These are phyloP conservation scores for Sphaerophoria rueppellii DNA, from an alignment of 2,888 invertebrate species.

Conservation along the genomic window DNA sequence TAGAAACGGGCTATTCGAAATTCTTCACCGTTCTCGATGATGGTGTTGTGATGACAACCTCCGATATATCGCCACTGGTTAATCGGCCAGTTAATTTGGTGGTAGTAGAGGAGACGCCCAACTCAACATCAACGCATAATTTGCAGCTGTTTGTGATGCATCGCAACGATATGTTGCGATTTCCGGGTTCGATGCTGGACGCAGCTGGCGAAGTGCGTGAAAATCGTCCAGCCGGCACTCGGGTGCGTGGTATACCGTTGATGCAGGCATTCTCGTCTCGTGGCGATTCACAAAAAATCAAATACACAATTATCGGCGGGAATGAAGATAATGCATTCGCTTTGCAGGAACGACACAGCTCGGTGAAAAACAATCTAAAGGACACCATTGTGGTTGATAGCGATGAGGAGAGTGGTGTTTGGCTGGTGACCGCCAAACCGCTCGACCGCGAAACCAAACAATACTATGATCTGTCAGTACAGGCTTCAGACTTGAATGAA, in stretches of 20 bases:
- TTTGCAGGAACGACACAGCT: slow-evolving; percentile 83
- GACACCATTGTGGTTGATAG: slow-evolving; percentile 77
- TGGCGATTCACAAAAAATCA: slow-evolving; percentile 84
- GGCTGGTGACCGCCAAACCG: slow-evolving; percentile 88
- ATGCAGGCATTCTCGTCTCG: slow-evolving; percentile 87
- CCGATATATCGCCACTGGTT: slow-evolving; percentile 91
- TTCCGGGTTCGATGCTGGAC: slow-evolving; percentile 86
- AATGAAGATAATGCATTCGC: slow-evolving; percentile 90
- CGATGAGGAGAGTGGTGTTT: slow-evolving; percentile 86
- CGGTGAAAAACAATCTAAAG: slow-evolving; percentile 75
- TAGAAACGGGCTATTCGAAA: slow-evolving; percentile 91
- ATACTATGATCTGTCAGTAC: slow-evolving; percentile 89
- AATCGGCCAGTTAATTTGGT: slow-evolving; percentile 91
- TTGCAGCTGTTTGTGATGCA: slow-evolving; percentile 92
- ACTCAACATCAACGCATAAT: slow-evolving; percentile 90
- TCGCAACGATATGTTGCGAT: slow-evolving; percentile 90
- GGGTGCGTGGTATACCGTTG: slow-evolving; percentile 87
- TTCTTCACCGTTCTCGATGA: slow-evolving; percentile 94
- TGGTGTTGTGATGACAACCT: slow-evolving; percentile 95
- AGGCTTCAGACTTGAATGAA: slow-evolving; percentile 90
- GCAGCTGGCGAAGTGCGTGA: slow-evolving; percentile 89
- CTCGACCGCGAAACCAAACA: slow-evolving; percentile 90
- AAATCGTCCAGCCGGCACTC: slow-evolving; percentile 89
- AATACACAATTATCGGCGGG: slow-evolving; percentile 91
- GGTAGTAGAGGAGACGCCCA: slow-evolving; percentile 91